Evolutionary conservation across 2,113 vertebrate species (phyloP).

Genomic region (Salvator merianae): DNA sequence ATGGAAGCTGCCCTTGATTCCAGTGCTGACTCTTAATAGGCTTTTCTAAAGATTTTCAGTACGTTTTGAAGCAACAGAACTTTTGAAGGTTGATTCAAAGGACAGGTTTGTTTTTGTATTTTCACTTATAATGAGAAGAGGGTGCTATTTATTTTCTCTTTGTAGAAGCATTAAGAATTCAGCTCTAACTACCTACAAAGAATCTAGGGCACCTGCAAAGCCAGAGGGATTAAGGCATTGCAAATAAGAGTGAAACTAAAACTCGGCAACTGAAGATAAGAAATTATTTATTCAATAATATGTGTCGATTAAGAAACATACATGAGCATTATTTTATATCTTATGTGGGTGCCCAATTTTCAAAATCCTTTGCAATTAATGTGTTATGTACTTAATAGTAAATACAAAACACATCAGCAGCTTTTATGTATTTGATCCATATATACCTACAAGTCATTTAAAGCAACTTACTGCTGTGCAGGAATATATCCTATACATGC

Average conservation of each 20-base stretch:
- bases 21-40: background rate
- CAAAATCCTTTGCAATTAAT: too few species aligned
- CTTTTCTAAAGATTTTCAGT: background rate
- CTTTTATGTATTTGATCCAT: too few species aligned
- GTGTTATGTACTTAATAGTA: too few species aligned
- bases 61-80: background rate
- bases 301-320: background rate
- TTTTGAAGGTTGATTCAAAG: background rate
- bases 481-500: too few species aligned
- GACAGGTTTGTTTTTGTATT: background rate
- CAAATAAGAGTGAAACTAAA: constrained; percentile 1
- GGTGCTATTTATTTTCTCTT: constrained; percentile 12
- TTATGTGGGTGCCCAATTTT: background rate
- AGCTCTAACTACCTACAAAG: background rate
- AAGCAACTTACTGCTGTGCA: too few species aligned
- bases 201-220: constrained; percentile 15
- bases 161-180: constrained; percentile 1
- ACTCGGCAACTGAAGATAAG: background rate
- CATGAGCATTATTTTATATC: background rate
- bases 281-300: background rate
- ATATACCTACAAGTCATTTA: too few species aligned
- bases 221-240: background rate
- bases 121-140: constrained; percentile 6
- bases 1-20: too few species aligned
- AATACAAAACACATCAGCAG: too few species aligned